phyloP scores from a whole-genome alignment of 2,113 vertebrate species.

The Odontesthes bonariensis region DNA sequence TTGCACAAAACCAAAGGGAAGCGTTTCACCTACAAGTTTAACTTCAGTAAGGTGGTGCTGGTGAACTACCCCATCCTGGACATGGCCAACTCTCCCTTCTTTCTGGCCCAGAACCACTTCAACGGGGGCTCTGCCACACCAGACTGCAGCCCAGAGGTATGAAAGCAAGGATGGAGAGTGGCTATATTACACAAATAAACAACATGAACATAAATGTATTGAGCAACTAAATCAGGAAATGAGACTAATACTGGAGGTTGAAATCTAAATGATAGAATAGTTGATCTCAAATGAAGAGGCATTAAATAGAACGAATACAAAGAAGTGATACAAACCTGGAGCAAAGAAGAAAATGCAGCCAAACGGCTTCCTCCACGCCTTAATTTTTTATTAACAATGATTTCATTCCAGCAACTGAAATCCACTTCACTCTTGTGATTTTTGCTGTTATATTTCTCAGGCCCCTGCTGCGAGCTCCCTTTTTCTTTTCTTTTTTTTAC shows the following conservation, averaged over 20 bases:
- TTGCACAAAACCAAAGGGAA: conserved; percentile 96
- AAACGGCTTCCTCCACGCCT: conserved; percentile 2
- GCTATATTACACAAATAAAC: background rate
- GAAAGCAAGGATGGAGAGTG: conserved; percentile 8
- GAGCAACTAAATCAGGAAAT: too few relatives aligned
- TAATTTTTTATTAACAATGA: conserved; percentile 50
- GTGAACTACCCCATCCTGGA: conserved; percentile 93
- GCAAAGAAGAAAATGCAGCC: conserved; percentile 11
- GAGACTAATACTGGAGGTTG: background rate
- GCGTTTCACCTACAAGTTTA: conserved; percentile 96
- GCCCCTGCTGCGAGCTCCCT: conserved; percentile 49
- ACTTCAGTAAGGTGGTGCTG: conserved; percentile 94
- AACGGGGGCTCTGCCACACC: conserved; percentile 80
- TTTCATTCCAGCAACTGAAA: conserved; percentile 57
- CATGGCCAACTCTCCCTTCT: conserved; percentile 88
- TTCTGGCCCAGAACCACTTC: conserved; percentile 90
- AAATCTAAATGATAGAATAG: background rate
- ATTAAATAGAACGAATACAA: conserved; percentile 3
- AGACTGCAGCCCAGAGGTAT: conserved; percentile 90
- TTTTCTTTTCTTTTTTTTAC: conserved; percentile 5
- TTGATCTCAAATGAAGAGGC: background rate
- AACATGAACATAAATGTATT: background rate
- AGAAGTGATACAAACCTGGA: background rate
- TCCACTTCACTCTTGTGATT: conserved; percentile 40
- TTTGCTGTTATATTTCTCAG: conserved; percentile 43